A percentile compares a stretch with the other conserved stretches of the same genome.
phyloP scores from a whole-genome alignment of 2,797 vertebrate genomes.

The Pipistrellus kuhlii region DNA sequence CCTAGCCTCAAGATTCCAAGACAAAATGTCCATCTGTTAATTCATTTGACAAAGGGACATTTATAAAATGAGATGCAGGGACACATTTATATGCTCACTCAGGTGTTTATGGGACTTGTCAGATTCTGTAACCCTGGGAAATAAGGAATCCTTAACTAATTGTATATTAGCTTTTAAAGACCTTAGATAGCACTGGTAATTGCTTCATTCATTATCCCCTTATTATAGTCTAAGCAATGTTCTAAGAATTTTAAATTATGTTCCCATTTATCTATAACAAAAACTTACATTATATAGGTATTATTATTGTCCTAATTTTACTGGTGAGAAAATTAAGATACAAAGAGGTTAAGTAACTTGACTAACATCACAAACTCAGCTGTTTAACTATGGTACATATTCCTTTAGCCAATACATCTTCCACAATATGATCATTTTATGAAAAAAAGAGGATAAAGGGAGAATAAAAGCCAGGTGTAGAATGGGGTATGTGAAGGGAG shows the following conservation, averaged over 20 bases:
- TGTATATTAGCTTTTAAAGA: neutral
- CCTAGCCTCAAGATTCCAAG: neutral
- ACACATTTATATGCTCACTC: neutral
- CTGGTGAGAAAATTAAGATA: neutral
- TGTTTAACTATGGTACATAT: neutral
- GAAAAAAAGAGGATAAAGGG: neutral
- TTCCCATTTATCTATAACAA: neutral
- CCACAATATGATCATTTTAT: neutral
- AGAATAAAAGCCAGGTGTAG: neutral
- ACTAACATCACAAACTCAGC: neutral
- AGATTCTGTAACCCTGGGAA: neutral
- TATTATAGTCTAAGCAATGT: neutral
- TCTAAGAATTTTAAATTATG: neutral
- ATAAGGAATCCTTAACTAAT: neutral
- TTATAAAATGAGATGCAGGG: neutral
- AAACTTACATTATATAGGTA: neutral
- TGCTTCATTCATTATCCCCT: neutral
- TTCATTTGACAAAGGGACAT: neutral
- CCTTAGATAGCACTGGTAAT: neutral
- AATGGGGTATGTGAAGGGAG: neutral
- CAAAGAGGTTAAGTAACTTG: neutral
- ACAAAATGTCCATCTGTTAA: neutral
- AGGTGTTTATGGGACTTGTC: neutral
- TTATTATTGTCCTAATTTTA: constrained; percentile 8
- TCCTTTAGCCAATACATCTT: neutral